Evolutionary conservation across 2,113 vertebrate species (phyloP).

Genomic region (Anguilla japonica): DNA sequence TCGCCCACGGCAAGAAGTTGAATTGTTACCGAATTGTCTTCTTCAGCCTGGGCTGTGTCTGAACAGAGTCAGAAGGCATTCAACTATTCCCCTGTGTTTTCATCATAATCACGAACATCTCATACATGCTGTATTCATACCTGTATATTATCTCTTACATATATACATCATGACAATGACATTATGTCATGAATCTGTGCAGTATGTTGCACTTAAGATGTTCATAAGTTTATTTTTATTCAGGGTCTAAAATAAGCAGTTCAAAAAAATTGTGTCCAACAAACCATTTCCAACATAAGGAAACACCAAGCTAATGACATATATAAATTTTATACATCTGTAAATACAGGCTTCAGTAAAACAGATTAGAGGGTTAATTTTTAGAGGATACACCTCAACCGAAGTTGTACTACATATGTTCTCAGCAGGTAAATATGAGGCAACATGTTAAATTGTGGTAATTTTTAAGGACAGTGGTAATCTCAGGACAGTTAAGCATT

Average conservation of each 20-base stretch:
- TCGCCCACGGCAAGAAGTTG: constrained; percentile 66
- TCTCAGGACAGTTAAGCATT: too few relatives aligned
- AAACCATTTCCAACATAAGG: not conserved
- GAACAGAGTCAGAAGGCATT: constrained; percentile 47
- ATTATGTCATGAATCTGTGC: too few relatives aligned
- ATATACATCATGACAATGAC: too few relatives aligned
- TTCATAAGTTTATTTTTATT: not conserved
- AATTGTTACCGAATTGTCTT: constrained; percentile 42
- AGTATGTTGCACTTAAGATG: not conserved
- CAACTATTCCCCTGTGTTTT: not conserved
- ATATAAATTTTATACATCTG: not conserved
- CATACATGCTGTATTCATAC: not conserved
- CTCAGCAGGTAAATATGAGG: too few relatives aligned
- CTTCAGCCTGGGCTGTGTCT: constrained; percentile 45
- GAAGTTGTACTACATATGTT: too few relatives aligned
- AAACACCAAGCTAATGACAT: not conserved
- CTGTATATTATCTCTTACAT: too few relatives aligned
- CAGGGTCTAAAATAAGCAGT: not conserved
- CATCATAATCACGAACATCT: not conserved
- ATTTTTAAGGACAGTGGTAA: too few relatives aligned
- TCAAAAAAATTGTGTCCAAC: too few relatives aligned
- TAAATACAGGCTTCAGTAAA: not conserved
- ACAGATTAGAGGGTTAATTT: not conserved
- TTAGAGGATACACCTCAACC: not conserved
- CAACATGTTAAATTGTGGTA: too few relatives aligned